phyloP scores from a whole-genome alignment of 2,797 vertebrate species.

The Centroberyx gerrardi region DNA sequence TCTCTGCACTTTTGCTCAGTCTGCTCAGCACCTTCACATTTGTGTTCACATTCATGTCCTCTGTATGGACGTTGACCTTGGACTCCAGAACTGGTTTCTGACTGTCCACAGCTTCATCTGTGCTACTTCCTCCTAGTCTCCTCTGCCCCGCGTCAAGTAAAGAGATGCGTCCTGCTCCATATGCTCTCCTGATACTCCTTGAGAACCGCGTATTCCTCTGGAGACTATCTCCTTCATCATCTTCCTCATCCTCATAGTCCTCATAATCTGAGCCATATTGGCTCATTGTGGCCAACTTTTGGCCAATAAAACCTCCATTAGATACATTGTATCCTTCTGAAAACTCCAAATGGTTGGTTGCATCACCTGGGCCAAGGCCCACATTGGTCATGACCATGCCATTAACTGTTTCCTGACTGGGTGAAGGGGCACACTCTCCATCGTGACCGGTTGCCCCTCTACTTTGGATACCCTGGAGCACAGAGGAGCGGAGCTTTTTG shows the following conservation, averaged over 20 bases:
- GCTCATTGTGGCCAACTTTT: conserved; percentile 51
- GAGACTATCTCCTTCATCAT: conserved; percentile 84
- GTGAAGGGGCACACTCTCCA: conserved; percentile 50
- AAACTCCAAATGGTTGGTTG: conserved; percentile 40
- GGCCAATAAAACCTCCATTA: conserved; percentile 61
- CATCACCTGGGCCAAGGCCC: conserved; percentile 19
- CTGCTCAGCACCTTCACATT: conserved; percentile 82
- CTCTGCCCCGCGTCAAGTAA: conserved; percentile 82
- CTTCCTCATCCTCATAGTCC: conserved; percentile 83
- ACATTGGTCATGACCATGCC: conserved; percentile 50
- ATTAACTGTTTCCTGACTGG: conserved; percentile 58
- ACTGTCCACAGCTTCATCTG: conserved; percentile 31
- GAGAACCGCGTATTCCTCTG: conserved; percentile 91
- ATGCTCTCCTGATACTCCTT: conserved; percentile 93
- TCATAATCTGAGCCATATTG: conserved; percentile 70
- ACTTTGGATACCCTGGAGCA: conserved; percentile 93
- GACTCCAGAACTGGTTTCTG: conserved; percentile 55
- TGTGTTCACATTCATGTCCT: conserved; percentile 41
- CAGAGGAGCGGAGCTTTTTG: conserved; percentile 94
- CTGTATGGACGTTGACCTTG: conserved; percentile 57
- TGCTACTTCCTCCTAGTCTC: conserved; percentile 49
- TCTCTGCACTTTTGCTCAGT: conserved; percentile 94
- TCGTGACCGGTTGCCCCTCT: conserved; percentile 77
- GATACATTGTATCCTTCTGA: conserved; percentile 47
- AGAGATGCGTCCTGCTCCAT: conserved; percentile 91